phyloP scores from a whole-genome alignment of 2,797 vertebrate genomes.

The Urophycis tenuis region DNA sequence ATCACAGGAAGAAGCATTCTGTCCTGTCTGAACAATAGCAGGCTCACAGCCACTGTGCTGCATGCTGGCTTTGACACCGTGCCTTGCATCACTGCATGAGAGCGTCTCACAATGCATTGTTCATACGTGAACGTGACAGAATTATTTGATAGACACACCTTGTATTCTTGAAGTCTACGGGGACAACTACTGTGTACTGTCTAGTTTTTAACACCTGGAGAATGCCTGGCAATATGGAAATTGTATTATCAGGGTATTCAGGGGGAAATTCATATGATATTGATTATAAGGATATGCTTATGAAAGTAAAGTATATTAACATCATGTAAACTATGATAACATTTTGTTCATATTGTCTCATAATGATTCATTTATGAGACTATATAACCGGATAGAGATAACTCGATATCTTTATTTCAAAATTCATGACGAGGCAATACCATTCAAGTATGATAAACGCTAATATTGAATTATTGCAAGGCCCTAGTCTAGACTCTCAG shows the following conservation, averaged over 20 bases:
- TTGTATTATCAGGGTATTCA: neutral
- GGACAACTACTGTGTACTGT: neutral
- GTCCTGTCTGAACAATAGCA: neutral
- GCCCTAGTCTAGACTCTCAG: constrained; percentile 12
- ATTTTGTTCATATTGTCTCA: neutral
- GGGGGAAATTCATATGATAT: neutral
- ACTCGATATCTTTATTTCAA: neutral
- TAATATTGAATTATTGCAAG: constrained; percentile 29
- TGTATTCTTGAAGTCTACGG: neutral
- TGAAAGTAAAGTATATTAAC: neutral
- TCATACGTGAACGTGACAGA: neutral
- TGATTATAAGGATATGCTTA: neutral
- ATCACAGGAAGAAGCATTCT: neutral
- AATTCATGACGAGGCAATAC: neutral
- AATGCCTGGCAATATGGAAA: neutral
- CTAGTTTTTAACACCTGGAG: neutral
- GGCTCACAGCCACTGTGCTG: neutral
- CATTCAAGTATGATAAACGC: neutral
- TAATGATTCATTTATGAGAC: neutral
- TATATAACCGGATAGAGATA: neutral
- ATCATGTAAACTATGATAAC: neutral
- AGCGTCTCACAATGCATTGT: neutral
- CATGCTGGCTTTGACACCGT: neutral
- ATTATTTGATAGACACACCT: neutral
- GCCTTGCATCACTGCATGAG: neutral